Base-by-base conservation (phyloP, 2,797 vertebrate genomes). In the Hydrolagus colliei region DNA sequence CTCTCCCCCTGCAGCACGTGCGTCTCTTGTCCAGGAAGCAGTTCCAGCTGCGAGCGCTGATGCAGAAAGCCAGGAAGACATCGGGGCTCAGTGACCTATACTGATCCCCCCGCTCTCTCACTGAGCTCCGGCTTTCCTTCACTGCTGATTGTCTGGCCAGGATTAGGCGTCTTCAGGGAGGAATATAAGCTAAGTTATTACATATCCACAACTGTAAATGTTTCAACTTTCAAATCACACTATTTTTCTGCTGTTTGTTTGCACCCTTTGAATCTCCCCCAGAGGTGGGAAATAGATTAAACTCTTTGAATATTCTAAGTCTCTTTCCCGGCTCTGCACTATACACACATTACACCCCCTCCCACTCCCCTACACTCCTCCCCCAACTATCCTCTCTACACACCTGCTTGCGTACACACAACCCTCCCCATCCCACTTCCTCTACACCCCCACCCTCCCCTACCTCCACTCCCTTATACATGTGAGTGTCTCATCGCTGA, bases 51-150 rank as follows among this genome's bases (percentile, higher is more conserved):
- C 96, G 98, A 85, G 98, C 98, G 9, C 92, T 99, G 86, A 99
- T 99, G 98, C 98, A 99, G 91, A 99, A 99, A 94, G 98, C 98
- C 86, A 96, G 98, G 87, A 99, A 99, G 94, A 99, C 97, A 35
- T 98, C 97, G 0, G 97, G 98, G 88, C 97, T 99, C 77, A 98
- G 96, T 90, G 98, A 99, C 91, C 97, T 99, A 89, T 99, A 98
- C 95, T 99, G 89, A 98, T 89, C 87, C 86, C 87, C 59, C 41
- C 41, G 18, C 13, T 67, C 4, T 2, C 67, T 8, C 18, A 80
- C 52, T 65, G 13, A 41, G 63, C 8, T 82, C 78, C 63, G 62
- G 16, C 61, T 77, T 20, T 9, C 11, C 59, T 59, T 77, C 52
- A 52, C 72, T 35, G 16, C 61, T 20, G 52, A 10, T 52, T 59